Evolutionary conservation across 2,113 vertebrate species (phyloP), one percentile per base, ranked within the genome.

Genomic region (Sinosuthora webbiana): DNA sequence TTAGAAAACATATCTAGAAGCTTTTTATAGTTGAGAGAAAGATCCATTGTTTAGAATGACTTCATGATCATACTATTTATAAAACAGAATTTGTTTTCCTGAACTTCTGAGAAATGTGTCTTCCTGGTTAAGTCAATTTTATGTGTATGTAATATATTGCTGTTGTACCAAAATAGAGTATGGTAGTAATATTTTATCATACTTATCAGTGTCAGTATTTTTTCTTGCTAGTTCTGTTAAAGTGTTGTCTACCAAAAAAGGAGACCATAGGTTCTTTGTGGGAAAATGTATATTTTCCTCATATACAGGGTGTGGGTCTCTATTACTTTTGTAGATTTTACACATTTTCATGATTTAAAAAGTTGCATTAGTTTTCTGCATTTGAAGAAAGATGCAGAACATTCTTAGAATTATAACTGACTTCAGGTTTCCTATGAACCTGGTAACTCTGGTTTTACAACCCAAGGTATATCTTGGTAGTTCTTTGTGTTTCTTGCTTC

Each of bases 121-220:
- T 99, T 99, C 98, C 98, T 98, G 98, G 98, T 98, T 96, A 94
- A 97, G 94, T 97, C 87, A 98, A 97, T 94, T 97, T 96, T 94
- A 76, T 75, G 82, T 94, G 60, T 83, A 64, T 91, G 63, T 87
- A 97, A 96, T 95, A 96, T 94, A 96, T 83, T 79, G 45, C 57
- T 73, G 57, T 90, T 93, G 80, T 94, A 89, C 93, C 55, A 93
- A 98, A 97, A 94, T 79, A 96, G 94, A 86, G n/a, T 57, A 83
- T 22, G 37, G 78, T 79, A 93, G 97, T 97, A 97, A 97, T 98
- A 98, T 97, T 98, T 97, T 95, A 97, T 96, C 83, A 62, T 96
- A 44, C 55, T 69, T 97, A 95, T 95, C 95, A 93, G 92, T 92
- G 93, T 92, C 94, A 94, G 50, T 94, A 75, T 69, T 89, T 96